phyloP scores from a whole-genome alignment of 2,797 vertebrate genomes.

The Dromococcyx pavoninus region DNA sequence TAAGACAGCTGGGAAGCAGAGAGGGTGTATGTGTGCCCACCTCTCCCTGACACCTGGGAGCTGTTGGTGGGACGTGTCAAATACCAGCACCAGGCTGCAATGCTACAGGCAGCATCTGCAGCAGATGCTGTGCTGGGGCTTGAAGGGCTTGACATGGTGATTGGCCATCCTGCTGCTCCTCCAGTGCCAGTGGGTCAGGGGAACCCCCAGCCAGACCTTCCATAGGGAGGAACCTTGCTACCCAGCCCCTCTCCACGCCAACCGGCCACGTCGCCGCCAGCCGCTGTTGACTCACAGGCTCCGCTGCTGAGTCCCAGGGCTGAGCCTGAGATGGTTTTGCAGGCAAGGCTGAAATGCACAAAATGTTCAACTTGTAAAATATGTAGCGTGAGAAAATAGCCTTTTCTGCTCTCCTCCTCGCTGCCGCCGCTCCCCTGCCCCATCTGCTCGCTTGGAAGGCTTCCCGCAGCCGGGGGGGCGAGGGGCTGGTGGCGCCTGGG shows the following conservation, averaged over 20 bases:
- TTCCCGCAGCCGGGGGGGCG: constrained; percentile 31
- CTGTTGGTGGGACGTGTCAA: background rate
- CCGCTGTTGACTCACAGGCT: background rate
- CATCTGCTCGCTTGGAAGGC: constrained; percentile 76
- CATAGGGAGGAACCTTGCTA: background rate
- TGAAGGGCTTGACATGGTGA: fast-evolving
- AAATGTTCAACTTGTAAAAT: constrained; percentile 53
- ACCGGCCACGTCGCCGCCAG: background rate
- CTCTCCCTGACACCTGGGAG: background rate
- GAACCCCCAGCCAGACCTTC: background rate
- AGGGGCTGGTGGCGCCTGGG: background rate
- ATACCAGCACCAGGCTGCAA: fast-evolving
- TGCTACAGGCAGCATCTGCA: fast-evolving
- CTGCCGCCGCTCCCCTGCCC: constrained; percentile 52
- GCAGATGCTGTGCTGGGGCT: background rate
- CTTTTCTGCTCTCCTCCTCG: constrained; percentile 54
- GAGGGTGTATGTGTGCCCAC: background rate
- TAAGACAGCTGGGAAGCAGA: constrained; percentile 22
- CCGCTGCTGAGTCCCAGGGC: background rate
- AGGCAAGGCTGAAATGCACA: constrained; percentile 43
- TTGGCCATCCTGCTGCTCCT: background rate
- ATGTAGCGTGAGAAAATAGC: constrained; percentile 61
- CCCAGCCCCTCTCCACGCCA: background rate
- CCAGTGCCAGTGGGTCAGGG: background rate
- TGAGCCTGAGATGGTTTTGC: constrained; percentile 25